A percentile compares a stretch with the other conserved stretches of the same genome.
Conservation (phyloP, 2,113 vertebrate species). For the Sarotherodon lohbergeri region DNA sequence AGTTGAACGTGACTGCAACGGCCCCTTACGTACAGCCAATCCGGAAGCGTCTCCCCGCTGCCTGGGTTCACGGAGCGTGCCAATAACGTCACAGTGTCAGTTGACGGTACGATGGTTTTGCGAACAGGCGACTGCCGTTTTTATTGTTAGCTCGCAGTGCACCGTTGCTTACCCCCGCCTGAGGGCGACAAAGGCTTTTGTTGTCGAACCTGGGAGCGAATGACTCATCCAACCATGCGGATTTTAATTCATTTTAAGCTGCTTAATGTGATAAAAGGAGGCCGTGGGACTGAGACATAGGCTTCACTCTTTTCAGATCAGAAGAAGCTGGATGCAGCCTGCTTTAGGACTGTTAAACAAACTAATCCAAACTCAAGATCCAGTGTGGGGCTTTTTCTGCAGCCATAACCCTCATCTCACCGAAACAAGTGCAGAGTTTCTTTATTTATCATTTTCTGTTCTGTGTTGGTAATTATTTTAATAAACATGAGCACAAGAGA, state of each 20-base stretch:
- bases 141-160: not conserved
- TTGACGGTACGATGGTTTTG: conserved; percentile 1
- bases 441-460: not conserved
- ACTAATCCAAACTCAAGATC: not conserved
- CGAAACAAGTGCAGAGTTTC: not conserved
- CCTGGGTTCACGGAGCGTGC: not conserved
- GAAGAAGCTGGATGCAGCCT: not conserved
- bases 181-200: conserved; percentile 16
- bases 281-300: not conserved
- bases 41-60: not conserved
- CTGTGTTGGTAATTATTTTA: not conserved
- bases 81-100: not conserved
- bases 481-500: not conserved
- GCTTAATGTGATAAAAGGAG: not conserved
- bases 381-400: not conserved
- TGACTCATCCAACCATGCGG: not conserved
- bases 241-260: not conserved
- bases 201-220: not conserved
- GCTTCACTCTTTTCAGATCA: not conserved
- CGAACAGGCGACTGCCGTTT: not conserved
- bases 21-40: not conserved
- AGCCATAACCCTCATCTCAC: not conserved
- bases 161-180: not conserved
- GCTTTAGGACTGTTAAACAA: not conserved
- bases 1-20: accelerated